phyloP scores from a whole-genome alignment of 2,888 invertebrate species.

The Melieria crassipennis region DNA sequence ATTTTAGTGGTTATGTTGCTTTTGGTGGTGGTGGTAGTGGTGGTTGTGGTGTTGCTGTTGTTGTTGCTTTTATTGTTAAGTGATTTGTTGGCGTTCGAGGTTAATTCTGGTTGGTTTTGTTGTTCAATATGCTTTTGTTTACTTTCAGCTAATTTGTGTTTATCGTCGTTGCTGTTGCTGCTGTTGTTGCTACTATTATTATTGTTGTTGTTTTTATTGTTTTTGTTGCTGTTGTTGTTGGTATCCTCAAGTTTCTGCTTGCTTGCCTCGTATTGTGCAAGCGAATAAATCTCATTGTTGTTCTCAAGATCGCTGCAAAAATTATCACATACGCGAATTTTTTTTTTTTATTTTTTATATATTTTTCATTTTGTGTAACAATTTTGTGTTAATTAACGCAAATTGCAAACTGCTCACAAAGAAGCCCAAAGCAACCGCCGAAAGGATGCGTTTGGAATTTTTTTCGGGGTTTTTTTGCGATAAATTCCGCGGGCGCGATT shows the following conservation, averaged over 20 bases:
- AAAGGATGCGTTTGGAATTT: no score
- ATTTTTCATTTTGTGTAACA: no score
- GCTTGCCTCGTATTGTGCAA: slow-evolving; percentile 66
- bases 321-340: slow-evolving; percentile 49
- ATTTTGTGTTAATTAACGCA: no score
- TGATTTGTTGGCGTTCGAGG: background rate
- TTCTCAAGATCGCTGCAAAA: slow-evolving; percentile 66
- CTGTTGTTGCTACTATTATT: slow-evolving; percentile 42
- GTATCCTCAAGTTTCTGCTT: slow-evolving; percentile 50
- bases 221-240: slow-evolving; percentile 43
- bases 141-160: slow-evolving; percentile 11
- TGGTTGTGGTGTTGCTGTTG: slow-evolving; percentile 6
- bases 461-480: background rate
- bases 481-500: slow-evolving; percentile 12
- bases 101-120: slow-evolving; percentile 31
- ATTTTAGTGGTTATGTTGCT: slow-evolving; percentile 6
- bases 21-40: slow-evolving; percentile 10
- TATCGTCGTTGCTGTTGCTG: slow-evolving; percentile 36
- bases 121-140: background rate
- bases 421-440: no score
- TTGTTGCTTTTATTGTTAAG: slow-evolving; percentile 21
- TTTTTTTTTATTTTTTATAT: slow-evolving; percentile 26
- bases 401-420: background rate
- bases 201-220: slow-evolving; percentile 35
- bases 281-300: slow-evolving; percentile 66